Evolutionary conservation across 2,797 vertebrate genomes (phyloP).

Genomic region (Sebastes iracundus): DNA sequence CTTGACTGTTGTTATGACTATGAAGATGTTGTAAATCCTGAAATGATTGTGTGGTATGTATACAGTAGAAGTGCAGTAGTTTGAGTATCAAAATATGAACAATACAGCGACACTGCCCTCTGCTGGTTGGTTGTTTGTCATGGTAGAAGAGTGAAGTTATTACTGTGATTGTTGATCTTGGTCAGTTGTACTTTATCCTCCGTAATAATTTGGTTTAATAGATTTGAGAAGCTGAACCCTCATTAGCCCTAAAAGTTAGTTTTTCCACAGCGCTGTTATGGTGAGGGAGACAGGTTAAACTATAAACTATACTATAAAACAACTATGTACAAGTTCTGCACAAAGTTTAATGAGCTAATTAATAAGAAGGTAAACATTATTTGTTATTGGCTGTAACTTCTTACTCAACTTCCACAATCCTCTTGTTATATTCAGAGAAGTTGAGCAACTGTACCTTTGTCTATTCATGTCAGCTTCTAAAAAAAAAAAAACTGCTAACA

Average conservation of each 20-base stretch:
- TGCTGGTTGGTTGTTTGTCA: conserved; percentile 46
- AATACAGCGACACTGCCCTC: conserved; percentile 51
- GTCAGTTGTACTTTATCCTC: not conserved
- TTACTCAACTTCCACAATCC: not conserved
- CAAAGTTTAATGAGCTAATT: not conserved
- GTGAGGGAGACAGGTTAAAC: not conserved
- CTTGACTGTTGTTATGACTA: not conserved
- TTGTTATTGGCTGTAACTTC: not conserved
- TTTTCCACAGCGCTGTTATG: not conserved
- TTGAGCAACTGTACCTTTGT: not conserved
- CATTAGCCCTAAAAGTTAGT: not conserved
- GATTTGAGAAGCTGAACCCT: not conserved
- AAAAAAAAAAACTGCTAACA: not conserved
- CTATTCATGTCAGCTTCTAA: not conserved
- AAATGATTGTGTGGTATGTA: not conserved
- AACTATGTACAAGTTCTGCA: not conserved
- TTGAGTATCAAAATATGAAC: not conserved
- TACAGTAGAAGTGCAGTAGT: not conserved
- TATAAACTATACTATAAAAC: not conserved
- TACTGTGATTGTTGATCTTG: not conserved
- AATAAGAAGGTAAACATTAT: not conserved
- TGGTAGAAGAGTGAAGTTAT: not conserved
- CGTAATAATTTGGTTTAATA: not conserved
- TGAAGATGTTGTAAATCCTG: not conserved
- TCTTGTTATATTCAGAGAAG: not conserved